These are phyloP conservation scores for Catostomus latipinnis DNA, from an alignment of 2,797 vertebrate genomes.

Conservation along the genomic window DNA sequence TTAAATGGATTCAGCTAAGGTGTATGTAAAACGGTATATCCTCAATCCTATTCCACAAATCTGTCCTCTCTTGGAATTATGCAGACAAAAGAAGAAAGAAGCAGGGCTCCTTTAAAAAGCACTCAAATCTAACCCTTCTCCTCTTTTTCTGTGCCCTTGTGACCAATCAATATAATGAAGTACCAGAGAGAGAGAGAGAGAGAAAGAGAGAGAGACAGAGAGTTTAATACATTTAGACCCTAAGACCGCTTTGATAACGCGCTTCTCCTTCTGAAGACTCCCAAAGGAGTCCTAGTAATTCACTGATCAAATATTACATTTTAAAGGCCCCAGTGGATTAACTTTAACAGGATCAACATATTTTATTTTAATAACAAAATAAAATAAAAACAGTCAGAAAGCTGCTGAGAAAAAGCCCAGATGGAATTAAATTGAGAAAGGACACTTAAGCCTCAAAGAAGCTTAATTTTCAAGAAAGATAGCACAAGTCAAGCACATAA, in stretches of 20 bases:
- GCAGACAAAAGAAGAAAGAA: slow-evolving; percentile 17
- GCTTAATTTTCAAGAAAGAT: too few relatives aligned
- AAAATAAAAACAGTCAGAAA: not conserved
- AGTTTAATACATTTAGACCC: slow-evolving; percentile 44
- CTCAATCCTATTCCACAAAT: slow-evolving; percentile 12
- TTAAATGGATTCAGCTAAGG: too few relatives aligned
- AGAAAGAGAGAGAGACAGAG: slow-evolving; percentile 9
- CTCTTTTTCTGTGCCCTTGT: slow-evolving; percentile 51
- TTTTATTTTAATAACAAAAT: slow-evolving; percentile 24
- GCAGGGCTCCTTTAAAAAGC: slow-evolving; percentile 39
- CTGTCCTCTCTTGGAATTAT: slow-evolving; percentile 18
- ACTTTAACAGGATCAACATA: slow-evolving; percentile 53
- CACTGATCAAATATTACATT: slow-evolving; percentile 71
- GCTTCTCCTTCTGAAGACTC: slow-evolving; percentile 60
- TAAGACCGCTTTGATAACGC: slow-evolving; percentile 44
- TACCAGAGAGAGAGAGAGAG: slow-evolving; percentile 59
- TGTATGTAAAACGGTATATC: not conserved
- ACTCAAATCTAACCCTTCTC: slow-evolving; percentile 37
- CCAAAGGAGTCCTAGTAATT: slow-evolving; percentile 61
- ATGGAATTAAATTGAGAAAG: not conserved
- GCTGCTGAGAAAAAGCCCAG: not conserved
- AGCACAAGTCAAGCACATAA: too few relatives aligned
- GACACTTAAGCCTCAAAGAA: too few relatives aligned
- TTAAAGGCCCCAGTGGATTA: slow-evolving; percentile 67
- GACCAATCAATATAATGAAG: slow-evolving; percentile 63